phyloP scores from a whole-genome alignment of 1,140 invertebrate species.

The Hermetia illucens region DNA sequence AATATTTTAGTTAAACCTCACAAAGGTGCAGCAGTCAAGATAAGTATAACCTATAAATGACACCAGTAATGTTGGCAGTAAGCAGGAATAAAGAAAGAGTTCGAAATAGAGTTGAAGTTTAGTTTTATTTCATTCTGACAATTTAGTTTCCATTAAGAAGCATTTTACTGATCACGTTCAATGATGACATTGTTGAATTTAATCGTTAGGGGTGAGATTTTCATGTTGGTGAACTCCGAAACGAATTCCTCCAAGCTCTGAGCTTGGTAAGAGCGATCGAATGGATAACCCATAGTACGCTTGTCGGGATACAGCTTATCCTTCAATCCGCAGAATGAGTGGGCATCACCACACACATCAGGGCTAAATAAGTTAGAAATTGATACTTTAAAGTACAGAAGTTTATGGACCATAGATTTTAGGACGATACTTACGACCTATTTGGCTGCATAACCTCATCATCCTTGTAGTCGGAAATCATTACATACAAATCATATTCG shows the following conservation, averaged over 20 bases:
- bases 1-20: no score
- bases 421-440: slow-evolving; percentile 10
- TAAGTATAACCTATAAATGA: no score
- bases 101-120: no score
- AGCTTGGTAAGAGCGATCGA: slow-evolving; percentile 44
- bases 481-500: slow-evolving; percentile 32
- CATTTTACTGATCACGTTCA: slow-evolving; percentile 8
- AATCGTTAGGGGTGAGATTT: slow-evolving; percentile 36
- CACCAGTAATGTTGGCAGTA: no score
- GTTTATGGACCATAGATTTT: no score
- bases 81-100: no score
- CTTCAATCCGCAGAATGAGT: slow-evolving; percentile 51
- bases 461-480: slow-evolving; percentile 32
- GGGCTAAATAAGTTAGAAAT: slow-evolving; percentile 7
- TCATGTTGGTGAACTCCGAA: slow-evolving; percentile 36
- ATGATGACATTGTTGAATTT: slow-evolving; percentile 17
- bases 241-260: slow-evolving; percentile 40
- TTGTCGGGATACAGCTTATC: slow-evolving; percentile 50
- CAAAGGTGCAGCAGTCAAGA: no score
- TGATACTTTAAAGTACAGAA: not conserved
- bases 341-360: slow-evolving; percentile 41
- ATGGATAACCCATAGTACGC: slow-evolving; percentile 55
- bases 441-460: slow-evolving; percentile 42
- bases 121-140: no score
- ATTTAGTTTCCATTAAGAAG: no score